These are phyloP conservation scores for Eulemur rubriventer DNA, from an alignment of 2,797 vertebrate genomes.

Conservation along the genomic window DNA sequence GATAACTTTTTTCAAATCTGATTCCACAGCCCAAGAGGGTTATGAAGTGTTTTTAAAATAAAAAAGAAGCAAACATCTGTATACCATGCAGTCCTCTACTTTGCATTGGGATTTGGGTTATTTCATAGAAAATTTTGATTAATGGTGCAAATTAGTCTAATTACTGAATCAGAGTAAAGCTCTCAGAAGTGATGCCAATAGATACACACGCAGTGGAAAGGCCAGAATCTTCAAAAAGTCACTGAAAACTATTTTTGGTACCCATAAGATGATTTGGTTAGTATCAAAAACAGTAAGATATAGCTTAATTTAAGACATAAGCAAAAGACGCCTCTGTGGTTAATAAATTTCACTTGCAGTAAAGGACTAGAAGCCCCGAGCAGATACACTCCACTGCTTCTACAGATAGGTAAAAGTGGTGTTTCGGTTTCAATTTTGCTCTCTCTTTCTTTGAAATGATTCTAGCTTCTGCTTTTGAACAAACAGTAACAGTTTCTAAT, in stretches of 20 bases:
- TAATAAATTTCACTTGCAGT: constrained; percentile 16
- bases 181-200: not conserved
- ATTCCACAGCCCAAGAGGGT: not conserved
- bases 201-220: not conserved
- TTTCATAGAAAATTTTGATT: constrained; percentile 34
- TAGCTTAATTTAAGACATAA: not conserved
- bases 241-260: constrained; percentile 3
- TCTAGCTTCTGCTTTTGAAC: constrained; percentile 78
- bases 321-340: constrained; percentile 37
- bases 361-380: not conserved
- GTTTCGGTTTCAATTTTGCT: constrained; percentile 65
- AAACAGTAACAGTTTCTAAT: constrained; percentile 73
- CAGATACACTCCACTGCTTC: not conserved
- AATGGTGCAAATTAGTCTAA: constrained; percentile 1
- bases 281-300: constrained; percentile 2
- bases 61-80: not conserved
- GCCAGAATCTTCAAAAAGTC: not conserved
- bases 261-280: not conserved
- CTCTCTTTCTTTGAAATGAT: constrained; percentile 75
- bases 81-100: not conserved
- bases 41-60: not conserved
- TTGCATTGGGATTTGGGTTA: not conserved
- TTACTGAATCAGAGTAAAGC: not conserved
- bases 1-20: not conserved
- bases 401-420: not conserved